Percentiles rank a stretch among this genome's conserved stretches.
Conservation (phyloP, 2,888 invertebrate species). For the Hyposoter didymator region DNA sequence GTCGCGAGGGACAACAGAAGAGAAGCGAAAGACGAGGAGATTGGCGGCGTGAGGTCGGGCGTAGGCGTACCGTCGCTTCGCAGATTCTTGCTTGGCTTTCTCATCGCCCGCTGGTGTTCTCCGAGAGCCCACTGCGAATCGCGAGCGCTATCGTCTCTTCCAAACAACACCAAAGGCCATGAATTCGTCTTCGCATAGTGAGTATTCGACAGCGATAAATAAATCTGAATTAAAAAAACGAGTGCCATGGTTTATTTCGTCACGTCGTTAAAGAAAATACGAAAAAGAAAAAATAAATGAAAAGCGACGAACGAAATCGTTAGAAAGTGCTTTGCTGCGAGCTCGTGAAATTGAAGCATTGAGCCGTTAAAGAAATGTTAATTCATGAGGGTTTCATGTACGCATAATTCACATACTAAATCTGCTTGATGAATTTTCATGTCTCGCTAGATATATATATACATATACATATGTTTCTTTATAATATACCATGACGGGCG, state of each 20-base stretch:
- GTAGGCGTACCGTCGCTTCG: constrained; percentile 70
- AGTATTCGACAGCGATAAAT: constrained; percentile 71
- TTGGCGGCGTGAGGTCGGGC: constrained; percentile 51
- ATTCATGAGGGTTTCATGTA: not conserved
- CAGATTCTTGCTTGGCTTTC: constrained; percentile 66
- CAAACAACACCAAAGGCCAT: constrained; percentile 68
- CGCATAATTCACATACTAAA: constrained; percentile 3
- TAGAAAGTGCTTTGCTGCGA: not conserved
- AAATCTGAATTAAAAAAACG: constrained; percentile 64
- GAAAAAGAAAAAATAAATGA: not conserved
- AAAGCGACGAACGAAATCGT: not conserved
- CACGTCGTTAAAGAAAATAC: not conserved
- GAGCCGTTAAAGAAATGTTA: not conserved
- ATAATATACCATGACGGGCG: constrained; percentile 20
- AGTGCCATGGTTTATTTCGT: not conserved
- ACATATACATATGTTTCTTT: not conserved
- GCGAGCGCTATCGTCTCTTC: constrained; percentile 46
- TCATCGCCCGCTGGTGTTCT: constrained; percentile 49
- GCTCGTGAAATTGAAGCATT: constrained; percentile 26
- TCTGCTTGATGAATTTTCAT: not conserved
- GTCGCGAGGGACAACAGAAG: not conserved
- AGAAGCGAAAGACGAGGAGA: constrained; percentile 11
- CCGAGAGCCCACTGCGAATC: constrained; percentile 18
- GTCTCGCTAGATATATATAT: too few species aligned
- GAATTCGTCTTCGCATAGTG: constrained; percentile 61